These are phyloP conservation scores for Campylorhamphus procurvoides DNA, from an alignment of 2,113 vertebrate species.

Conservation along the genomic window DNA sequence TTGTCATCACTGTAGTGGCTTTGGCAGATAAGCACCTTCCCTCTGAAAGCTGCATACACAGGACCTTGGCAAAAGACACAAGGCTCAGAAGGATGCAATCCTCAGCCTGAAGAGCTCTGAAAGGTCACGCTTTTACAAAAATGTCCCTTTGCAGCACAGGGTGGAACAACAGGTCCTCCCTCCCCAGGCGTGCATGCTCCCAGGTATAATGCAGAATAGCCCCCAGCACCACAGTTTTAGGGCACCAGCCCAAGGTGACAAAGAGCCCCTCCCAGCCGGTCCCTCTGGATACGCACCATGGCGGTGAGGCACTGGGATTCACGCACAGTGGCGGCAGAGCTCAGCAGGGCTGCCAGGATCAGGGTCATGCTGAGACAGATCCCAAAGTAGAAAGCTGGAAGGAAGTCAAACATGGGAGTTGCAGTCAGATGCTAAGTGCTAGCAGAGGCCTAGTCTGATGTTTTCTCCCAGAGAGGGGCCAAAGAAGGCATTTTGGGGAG, in stretches of 20 bases:
- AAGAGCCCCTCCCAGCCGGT: neutral
- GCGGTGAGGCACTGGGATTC: conserved; percentile 46
- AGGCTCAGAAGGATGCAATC: neutral
- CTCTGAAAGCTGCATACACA: neutral
- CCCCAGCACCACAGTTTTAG: neutral
- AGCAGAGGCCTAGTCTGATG: neutral
- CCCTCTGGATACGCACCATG: conserved; percentile 40
- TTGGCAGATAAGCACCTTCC: neutral
- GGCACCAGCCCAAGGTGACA: neutral
- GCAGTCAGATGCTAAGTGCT: neutral
- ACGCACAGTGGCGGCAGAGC: conserved; percentile 7
- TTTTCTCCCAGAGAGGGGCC: neutral
- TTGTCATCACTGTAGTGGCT: neutral
- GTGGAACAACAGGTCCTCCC: neutral
- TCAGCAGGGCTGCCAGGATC: conserved; percentile 56
- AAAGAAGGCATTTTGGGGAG: neutral
- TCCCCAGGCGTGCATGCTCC: neutral
- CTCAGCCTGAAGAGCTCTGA: neutral
- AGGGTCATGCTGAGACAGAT: conserved; percentile 62
- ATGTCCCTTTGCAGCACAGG: neutral
- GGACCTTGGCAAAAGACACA: neutral
- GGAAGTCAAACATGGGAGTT: neutral
- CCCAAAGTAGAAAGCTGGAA: conserved; percentile 62
- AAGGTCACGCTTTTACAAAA: neutral
- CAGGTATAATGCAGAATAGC: neutral